Evolutionary conservation across 2,888 invertebrate species (phyloP), one percentile per base, ranked within the genome.

Genomic region (Scotopteryx bipunctaria): DNA sequence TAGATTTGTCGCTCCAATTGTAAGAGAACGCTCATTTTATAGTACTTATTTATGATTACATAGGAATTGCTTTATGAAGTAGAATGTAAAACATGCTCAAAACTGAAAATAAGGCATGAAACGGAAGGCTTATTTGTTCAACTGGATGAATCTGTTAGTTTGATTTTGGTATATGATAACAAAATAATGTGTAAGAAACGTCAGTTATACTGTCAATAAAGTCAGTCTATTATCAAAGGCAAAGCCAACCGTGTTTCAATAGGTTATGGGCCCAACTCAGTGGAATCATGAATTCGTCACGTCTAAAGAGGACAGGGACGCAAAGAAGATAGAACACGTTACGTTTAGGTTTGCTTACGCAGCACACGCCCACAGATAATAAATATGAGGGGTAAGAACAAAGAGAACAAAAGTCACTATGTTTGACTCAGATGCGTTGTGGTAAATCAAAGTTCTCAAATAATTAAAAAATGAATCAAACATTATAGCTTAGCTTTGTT

Each of bases 271-370:
- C n/a, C n/a, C n/a, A n/a, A n/a, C n/a, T n/a, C n/a, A n/a, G n/a
- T n/a, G n/a, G n/a, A n/a, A n/a, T 54, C 44, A 13, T 47, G 25
- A 31, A 44, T 44, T 43, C 35, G 11, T 37, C 29, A 42, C 23
- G 37, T 41, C 27, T 27, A 17, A 32, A 44, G 11, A 49, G 35
- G 29, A 44, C 29, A 33, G 33, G 19, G 16, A 43, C 36, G 17
- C 40, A 54, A 36, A 45, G 40, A 41, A 44, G 54, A 54, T 54
- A 48, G 49, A 44, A 36, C 54, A 44, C 53, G 53, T 9, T 29
- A 16, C 23, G 16, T 29, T 42, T 43, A 11, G 19, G 27, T 40
- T 44, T 44, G 35, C 52, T 42, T 37, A 52, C 42, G 36, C 36
- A 52, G 35, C 52, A 35, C n/a, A 27, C 13, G 16, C 40, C 31